Conservation (phyloP, 2,113 vertebrate species). For the Nothocercus nigrocapillus region DNA sequence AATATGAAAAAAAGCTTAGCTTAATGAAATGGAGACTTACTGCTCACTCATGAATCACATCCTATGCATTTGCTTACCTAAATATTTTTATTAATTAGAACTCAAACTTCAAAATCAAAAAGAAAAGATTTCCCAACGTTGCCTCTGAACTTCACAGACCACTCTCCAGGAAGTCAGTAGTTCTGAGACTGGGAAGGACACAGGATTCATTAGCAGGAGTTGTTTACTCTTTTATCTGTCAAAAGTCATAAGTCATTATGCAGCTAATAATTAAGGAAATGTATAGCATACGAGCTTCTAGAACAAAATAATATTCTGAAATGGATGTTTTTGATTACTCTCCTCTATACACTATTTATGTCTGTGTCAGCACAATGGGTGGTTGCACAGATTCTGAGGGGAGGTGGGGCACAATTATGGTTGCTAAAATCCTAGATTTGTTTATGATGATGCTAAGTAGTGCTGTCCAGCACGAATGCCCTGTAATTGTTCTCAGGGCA, state of each 20-base stretch:
- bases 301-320: neutral
- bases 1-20: neutral
- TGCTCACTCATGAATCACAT: neutral
- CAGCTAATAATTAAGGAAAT: neutral
- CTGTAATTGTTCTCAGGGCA: neutral
- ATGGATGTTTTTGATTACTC: neutral
- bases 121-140: neutral
- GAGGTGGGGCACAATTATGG: neutral
- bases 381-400: neutral
- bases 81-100: conserved; percentile 6
- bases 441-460: neutral
- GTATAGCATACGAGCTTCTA: neutral
- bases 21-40: neutral
- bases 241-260: neutral
- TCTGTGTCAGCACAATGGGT: neutral
- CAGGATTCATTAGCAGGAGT: neutral
- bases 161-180: neutral
- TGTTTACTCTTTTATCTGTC: neutral
- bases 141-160: neutral
- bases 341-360: neutral
- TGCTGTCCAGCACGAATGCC: neutral
- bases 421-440: neutral
- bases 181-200: neutral
- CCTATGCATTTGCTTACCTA: neutral
- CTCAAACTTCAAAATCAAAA: neutral